phyloP scores from a whole-genome alignment of 2,797 vertebrate species.

The Notolepis coatsorum region DNA sequence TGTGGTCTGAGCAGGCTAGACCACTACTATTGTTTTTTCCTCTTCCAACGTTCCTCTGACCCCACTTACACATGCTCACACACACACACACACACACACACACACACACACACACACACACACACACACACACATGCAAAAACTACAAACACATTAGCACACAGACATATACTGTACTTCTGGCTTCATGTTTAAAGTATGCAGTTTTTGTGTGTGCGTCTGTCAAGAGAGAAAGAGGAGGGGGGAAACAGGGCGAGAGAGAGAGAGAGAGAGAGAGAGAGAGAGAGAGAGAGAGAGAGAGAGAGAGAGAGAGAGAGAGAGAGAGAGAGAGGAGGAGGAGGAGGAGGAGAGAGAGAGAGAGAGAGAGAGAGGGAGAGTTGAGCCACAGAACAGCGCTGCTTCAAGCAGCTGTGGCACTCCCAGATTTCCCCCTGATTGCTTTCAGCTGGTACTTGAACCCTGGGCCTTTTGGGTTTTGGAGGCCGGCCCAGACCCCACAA shows the following conservation, averaged over 20 bases:
- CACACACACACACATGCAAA: slow-evolving; percentile 36
- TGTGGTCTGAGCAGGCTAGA: slow-evolving; percentile 62
- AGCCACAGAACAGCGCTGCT: slow-evolving; percentile 81
- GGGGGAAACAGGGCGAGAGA: not conserved
- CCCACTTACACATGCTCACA: slow-evolving; percentile 40
- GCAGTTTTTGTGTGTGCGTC: slow-evolving; percentile 57
- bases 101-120: slow-evolving; percentile 37
- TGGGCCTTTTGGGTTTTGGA: slow-evolving; percentile 98
- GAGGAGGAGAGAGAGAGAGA: slow-evolving; percentile 61
- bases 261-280: slow-evolving; percentile 12
- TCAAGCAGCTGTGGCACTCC: slow-evolving; percentile 99
- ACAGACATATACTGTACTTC: slow-evolving; percentile 37
- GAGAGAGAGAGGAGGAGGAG: slow-evolving; percentile 61
- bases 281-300: slow-evolving; percentile 27
- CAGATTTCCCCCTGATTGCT: slow-evolving; percentile 98
- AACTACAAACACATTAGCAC: slow-evolving; percentile 18
- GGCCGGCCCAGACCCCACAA: slow-evolving; percentile 99
- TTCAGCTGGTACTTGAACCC: slow-evolving; percentile 99
- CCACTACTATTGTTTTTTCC: slow-evolving; percentile 68
- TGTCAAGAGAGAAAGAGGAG: slow-evolving; percentile 53
- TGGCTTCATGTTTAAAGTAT: slow-evolving; percentile 82
- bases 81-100: slow-evolving; percentile 51
- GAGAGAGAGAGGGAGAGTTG: slow-evolving; percentile 66
- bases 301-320: slow-evolving; percentile 28
- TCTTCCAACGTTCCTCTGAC: slow-evolving; percentile 74